Base-by-base conservation (phyloP, 2,113 vertebrate species). In the Albula glossodonta region DNA sequence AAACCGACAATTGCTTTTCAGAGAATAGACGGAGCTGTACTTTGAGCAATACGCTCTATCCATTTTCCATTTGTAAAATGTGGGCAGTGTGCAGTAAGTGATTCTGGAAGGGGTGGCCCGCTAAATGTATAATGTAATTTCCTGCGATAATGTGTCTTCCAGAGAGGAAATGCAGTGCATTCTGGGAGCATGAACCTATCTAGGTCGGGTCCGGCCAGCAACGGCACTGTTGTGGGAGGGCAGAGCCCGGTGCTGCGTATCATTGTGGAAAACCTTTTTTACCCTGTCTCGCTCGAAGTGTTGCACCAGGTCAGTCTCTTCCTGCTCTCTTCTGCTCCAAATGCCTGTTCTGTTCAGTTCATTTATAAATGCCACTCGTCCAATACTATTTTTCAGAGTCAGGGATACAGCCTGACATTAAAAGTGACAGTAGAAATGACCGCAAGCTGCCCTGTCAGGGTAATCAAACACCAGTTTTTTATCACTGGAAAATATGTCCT, bases 231-330 rank as follows among this genome's bases (percentile, higher is more conserved):
- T 12, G 6, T 89, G 80, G 88, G 92, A 78, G 70, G 83, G 84
- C 91, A 92, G 51, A 81, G 93, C 89, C 88, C 93, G 70, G 95
- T 97, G 86, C 94, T 97, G 85, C 93, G 94, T 90, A 90, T 97
- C 84, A 50, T 96, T 87, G 86, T 97, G 89, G 96, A 96, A 89
- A 96, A 97, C 84, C 82, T 90, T 52, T 90, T 93, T 87, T 96
- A 93, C 77, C 93, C 94, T 85, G 86, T 97, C 83, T 94, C 94
- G 88, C 85, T 97, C 89, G 96, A 97, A 80, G 4, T 93, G 12
- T 93, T 97, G 11, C 87, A 95, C 91, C 94, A 97, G 96, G 96
- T 97, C 94, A 94, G 87, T 51, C 52, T 22, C 4, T 48, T 17
- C 15, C 19, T 10, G 22, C 22, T 5, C n/a, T 3, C 25, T 48